Evolutionary conservation across 2,888 invertebrate species (phyloP), one percentile per base, ranked within the genome.

Genomic region (Marronus borbonicus): DNA sequence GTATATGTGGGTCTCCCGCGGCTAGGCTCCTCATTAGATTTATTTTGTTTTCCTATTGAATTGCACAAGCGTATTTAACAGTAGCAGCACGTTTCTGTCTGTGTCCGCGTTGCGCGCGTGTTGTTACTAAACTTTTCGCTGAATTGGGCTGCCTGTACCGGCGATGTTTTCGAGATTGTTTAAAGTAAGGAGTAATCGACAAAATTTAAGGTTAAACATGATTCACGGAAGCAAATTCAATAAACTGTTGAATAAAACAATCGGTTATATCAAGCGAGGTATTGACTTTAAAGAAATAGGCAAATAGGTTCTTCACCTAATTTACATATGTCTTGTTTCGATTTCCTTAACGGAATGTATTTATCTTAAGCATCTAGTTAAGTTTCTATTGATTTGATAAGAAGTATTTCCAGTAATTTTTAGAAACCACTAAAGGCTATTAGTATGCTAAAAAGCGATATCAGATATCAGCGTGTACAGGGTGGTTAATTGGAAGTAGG

Each of bases 1-100:
- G 60, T 49, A 60, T 74, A 44, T 60, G 44, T 60, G 62, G 72
- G 44, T 74, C 60, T 74, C 72, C 58, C 44, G 60, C 72, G 24
- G 60, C 49, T 68, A 68, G 24, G 60, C 72, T 74, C 44, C 72
- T 20, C 72, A 8, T 24, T 20, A 24, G 72, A 74, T 74, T 74
- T 74, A 74, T 74, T 74, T 74, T 74, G 72, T 74, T 74, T 44
- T 74, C 55, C 60, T 39, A 60, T 74, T 60, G 72, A 39, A 74
- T 74, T 74, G 72, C 72, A 74, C 44, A 74, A 74, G 72, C 60
- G 60, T 60, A 60, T 74, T 74, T 58, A 50, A 58, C 72, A 58
- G 55, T 58, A 58, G 20, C 44, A 44, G 44, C 44, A 8, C 50
- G 55, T 52, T 70, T n/a, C 55, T 49, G 55, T 70, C 12, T 70